phyloP scores from a whole-genome alignment of 2,797 vertebrate genomes.

The Vireo griseus region DNA sequence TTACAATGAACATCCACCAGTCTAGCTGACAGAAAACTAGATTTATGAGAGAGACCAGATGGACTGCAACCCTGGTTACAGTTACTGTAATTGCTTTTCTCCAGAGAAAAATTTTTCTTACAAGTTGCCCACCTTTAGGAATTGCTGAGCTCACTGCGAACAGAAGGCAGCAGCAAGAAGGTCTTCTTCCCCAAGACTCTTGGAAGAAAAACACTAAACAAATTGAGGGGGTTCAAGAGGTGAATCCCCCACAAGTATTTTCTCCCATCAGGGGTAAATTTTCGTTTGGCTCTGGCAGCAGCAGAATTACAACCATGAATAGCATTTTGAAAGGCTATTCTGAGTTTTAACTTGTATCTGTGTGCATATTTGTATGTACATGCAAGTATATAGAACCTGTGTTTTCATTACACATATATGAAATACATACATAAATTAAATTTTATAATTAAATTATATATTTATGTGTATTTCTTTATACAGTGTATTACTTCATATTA shows the following conservation, averaged over 20 bases:
- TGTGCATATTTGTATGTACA: not conserved
- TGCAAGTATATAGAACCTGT: not conserved
- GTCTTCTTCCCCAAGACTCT: not conserved
- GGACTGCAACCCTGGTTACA: not conserved
- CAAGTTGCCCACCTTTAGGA: not conserved
- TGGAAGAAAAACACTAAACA: not conserved
- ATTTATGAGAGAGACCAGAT: not conserved
- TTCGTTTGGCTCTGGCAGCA: not conserved
- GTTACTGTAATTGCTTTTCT: not conserved
- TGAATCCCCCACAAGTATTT: not conserved
- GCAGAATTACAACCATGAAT: not conserved
- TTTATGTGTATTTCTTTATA: not conserved
- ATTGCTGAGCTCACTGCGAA: not conserved
- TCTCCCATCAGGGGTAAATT: not conserved
- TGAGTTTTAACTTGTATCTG: not conserved
- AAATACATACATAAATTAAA: not conserved
- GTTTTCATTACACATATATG: not conserved
- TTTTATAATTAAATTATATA: not conserved
- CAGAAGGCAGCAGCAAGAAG: not conserved
- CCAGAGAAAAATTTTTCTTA: not conserved
- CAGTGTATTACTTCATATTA: not conserved
- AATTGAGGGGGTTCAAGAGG: not conserved
- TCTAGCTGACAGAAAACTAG: not conserved
- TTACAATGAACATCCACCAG: not conserved
- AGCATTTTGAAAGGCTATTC: not conserved